A percentile compares a stretch with the other conserved stretches of the same genome.
Evolutionary conservation across 2,888 invertebrate species (phyloP).

Genomic region (Heliconius hortense): DNA sequence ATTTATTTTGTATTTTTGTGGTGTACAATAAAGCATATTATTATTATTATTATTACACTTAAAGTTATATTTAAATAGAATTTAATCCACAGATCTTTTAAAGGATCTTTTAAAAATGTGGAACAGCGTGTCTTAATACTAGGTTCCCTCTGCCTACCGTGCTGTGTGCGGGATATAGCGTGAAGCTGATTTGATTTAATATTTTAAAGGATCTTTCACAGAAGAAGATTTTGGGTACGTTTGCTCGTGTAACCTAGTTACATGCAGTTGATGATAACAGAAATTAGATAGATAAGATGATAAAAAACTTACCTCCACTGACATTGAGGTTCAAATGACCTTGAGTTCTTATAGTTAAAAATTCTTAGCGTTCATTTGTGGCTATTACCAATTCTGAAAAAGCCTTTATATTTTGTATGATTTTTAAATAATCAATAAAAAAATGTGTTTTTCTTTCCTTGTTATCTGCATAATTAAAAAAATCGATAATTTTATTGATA

Average conservation of each 20-base stretch:
- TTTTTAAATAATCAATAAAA: not conserved
- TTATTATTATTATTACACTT: not conserved
- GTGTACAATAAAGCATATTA: too few species aligned
- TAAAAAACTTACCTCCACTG: conserved; percentile 68
- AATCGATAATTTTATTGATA: not conserved
- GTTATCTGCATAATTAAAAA: conserved; percentile 7
- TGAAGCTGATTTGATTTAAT: not conserved
- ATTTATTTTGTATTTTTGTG: too few species aligned
- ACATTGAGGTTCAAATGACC: conserved; percentile 66
- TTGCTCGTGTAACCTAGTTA: conserved; percentile 65
- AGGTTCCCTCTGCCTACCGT: too few species aligned
- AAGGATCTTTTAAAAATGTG: not conserved
- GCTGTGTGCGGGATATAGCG: too few species aligned
- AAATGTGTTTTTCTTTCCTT: not conserved
- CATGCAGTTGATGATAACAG: conserved; percentile 59
- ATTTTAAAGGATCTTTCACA: conserved; percentile 22
- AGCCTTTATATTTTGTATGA: too few species aligned
- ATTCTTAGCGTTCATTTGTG: not conserved
- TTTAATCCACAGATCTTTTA: conserved; percentile 7
- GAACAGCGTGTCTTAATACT: too few species aligned
- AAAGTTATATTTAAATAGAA: not conserved
- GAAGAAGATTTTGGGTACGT: conserved; percentile 24
- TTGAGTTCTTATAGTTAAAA: conserved; percentile 47
- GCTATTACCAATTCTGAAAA: not conserved
- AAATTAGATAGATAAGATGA: conserved; percentile 70